Conservation (phyloP, 2,113 vertebrate genomes). For the Mus musculus region DNA sequence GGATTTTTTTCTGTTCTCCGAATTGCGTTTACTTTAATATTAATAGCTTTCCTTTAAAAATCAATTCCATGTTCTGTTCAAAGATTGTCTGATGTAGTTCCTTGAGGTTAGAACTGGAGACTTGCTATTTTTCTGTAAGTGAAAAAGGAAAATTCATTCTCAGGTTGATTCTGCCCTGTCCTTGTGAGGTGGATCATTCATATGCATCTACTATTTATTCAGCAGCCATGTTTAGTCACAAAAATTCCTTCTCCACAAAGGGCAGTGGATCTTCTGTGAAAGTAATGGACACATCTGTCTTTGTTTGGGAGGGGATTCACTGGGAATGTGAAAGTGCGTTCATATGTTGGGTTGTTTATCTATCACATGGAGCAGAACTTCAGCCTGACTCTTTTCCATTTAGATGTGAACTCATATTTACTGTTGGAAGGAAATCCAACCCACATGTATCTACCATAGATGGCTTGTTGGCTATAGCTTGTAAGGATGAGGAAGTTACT, state of each 20-base stretch:
- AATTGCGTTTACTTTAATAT: background rate
- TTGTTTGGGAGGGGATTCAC: slow-evolving; percentile 56
- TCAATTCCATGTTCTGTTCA: background rate
- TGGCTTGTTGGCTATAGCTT: slow-evolving; percentile 49
- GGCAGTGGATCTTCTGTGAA: slow-evolving; percentile 58
- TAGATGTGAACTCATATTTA: slow-evolving; percentile 75
- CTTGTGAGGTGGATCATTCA: slow-evolving; percentile 49
- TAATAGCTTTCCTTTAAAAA: slow-evolving; percentile 46
- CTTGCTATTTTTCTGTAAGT: slow-evolving; percentile 22
- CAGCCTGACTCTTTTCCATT: background rate
- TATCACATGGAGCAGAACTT: background rate
- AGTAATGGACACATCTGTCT: slow-evolving; percentile 61
- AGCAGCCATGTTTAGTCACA: slow-evolving; percentile 23
- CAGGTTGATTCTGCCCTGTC: background rate
- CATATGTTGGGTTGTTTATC: slow-evolving; percentile 26
- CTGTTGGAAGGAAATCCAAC: slow-evolving; percentile 71
- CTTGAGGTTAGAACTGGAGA: background rate
- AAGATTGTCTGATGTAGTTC: background rate
- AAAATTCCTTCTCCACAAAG: slow-evolving; percentile 55
- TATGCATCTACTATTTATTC: slow-evolving; percentile 24
- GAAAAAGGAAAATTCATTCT: slow-evolving; percentile 15
- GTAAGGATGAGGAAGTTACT: slow-evolving; percentile 67
- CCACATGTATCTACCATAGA: slow-evolving; percentile 63
- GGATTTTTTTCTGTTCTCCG: slow-evolving; percentile 34
- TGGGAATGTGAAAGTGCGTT: background rate